A percentile compares a stretch with the other conserved stretches of the same genome.
Conservation (phyloP, 2,797 vertebrate species). For the Clarias laeviceps region DNA sequence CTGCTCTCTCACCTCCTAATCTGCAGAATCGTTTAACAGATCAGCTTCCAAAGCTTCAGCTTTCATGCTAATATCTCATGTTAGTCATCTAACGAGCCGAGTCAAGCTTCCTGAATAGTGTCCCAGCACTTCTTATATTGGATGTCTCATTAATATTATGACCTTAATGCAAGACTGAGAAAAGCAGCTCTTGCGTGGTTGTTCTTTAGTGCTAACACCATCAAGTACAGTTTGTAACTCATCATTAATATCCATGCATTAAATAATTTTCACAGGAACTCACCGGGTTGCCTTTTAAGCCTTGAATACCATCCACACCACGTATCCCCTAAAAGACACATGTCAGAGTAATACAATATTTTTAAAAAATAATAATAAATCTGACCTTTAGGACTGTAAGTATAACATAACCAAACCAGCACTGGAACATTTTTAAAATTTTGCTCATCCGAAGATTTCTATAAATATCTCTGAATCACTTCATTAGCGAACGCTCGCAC, state of each 20-base stretch:
- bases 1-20: background rate
- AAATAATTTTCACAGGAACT: constrained; percentile 44
- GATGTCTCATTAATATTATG: background rate
- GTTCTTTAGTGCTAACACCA: background rate
- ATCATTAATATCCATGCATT: background rate
- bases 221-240: background rate
- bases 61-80: background rate
- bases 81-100: too few species aligned
- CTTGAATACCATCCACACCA: constrained; percentile 83
- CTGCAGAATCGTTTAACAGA: background rate
- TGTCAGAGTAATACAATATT: too few species aligned
- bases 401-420: background rate
- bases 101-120: background rate
- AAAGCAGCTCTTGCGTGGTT: background rate
- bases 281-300: constrained; percentile 87
- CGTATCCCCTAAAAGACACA: constrained; percentile 74
- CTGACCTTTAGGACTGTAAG: background rate
- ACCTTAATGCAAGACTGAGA: background rate
- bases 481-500: constrained; percentile 20
- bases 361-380: background rate
- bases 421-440: constrained; percentile 11
- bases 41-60: background rate
- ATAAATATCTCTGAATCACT: constrained; percentile 11
- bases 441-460: constrained; percentile 8
- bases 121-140: background rate